Percentiles rank a stretch among this genome's conserved stretches.
Conservation (phyloP, 2,888 invertebrate genomes). For the Agonopterix heracliana region DNA sequence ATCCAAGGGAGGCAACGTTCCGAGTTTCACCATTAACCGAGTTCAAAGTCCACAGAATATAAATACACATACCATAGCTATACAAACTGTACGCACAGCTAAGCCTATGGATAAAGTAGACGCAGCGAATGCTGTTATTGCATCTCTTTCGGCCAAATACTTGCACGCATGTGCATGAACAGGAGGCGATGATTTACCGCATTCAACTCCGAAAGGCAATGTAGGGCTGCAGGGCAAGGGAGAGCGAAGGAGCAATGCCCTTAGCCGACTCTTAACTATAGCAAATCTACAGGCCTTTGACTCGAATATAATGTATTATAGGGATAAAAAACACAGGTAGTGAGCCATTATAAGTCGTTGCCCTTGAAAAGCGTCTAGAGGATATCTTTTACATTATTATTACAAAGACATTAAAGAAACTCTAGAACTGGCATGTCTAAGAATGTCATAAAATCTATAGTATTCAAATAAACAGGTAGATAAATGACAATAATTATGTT, state of each 20-base stretch:
- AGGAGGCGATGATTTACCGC: constrained; percentile 48
- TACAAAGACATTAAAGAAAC: not conserved
- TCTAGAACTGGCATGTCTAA: not conserved
- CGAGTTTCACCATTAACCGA: constrained; percentile 60
- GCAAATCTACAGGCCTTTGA: constrained; percentile 64
- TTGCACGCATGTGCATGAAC: constrained; percentile 41
- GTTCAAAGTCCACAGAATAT: constrained; percentile 70
- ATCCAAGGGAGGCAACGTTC: constrained; percentile 36
- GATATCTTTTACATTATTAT: constrained; percentile 31
- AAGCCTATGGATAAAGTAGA: constrained; percentile 53
- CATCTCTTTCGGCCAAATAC: constrained; percentile 63
- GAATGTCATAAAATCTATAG: no score
- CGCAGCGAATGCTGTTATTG: constrained; percentile 49
- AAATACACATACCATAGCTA: constrained; percentile 49
- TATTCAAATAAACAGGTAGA: no score
- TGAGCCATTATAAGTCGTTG: constrained; percentile 60
- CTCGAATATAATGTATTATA: constrained; percentile 48
- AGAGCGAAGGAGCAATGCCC: constrained; percentile 73
- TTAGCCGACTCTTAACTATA: constrained; percentile 56
- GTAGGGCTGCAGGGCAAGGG: constrained; percentile 75
- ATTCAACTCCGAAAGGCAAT: constrained; percentile 59
- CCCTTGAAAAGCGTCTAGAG: constrained; percentile 67
- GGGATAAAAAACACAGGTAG: constrained; percentile 71
- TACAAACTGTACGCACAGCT: constrained; percentile 56
- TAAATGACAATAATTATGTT: no score